Base-by-base conservation (phyloP, 2,888 invertebrate genomes). In the Calameuta pallipes region DNA sequence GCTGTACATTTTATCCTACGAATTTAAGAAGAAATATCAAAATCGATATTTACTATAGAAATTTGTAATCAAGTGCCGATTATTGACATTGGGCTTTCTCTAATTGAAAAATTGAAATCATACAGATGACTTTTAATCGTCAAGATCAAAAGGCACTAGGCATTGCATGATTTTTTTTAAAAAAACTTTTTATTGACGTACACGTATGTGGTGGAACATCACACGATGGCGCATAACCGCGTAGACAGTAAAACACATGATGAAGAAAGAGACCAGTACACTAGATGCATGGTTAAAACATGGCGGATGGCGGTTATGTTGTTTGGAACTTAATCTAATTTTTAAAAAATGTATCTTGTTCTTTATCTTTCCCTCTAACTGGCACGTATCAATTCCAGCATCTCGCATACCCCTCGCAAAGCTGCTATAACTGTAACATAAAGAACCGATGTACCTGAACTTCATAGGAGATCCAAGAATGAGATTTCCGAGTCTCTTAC, bases 241-340 rank as follows among this genome's bases (percentile, higher is more conserved):
- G 36, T 31, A 30, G 33, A 37, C 33, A n/a, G 68, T 31, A 69
- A 56, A 74, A 33, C 30, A 34, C 34, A 34, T 11, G 35, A 35
- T 77, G 76, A 70, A 80, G 78, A 71, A 15, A 71, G 71, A 71
- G 13, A 71, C 31, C 71, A 34, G 36, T 15, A 79, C n/a, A 73
- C 71, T 30, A 56, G 76, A 81, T 86, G 86, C 86, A 86, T 86
- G 86, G 79, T 80, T 75, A 76, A 68, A 75, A 75, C 35, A 79
- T 73, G 80, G 80, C 73, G 82, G 82, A 79, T 82, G 82, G 78
- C 82, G 84, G 86, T 86, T 81, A 80, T 81, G 86, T 86, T 86
- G 86, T 86, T 86, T 86, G 86, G 86, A 86, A 86, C 86, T 85
- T 82, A 82, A 82, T 82, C 84, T 83, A 81, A 79, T 73, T 80